A percentile compares a stretch with the other conserved stretches of the same genome.
Conservation (phyloP, 2,797 vertebrate genomes). For the Pagetopsis macropterus region DNA sequence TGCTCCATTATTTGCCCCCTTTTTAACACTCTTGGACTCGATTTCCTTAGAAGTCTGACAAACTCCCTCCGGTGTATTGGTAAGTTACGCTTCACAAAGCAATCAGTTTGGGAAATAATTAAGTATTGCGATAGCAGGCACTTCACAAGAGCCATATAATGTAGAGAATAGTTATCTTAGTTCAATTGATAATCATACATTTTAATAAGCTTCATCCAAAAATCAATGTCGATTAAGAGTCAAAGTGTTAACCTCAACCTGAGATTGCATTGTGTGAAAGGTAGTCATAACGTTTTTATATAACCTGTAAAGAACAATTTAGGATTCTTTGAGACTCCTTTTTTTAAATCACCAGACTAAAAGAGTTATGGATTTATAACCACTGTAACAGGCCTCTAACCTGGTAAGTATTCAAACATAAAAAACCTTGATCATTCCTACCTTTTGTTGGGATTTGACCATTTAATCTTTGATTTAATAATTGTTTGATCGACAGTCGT, state of each 20-base stretch:
- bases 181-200: conserved; percentile 17
- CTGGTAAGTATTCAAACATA: not conserved
- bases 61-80: conserved; percentile 27
- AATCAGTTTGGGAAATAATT: conserved; percentile 42
- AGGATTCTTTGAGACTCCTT: not conserved
- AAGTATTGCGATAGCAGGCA: conserved; percentile 1
- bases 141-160: conserved; percentile 16
- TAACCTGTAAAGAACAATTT: not conserved
- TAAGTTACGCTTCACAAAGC: conserved; percentile 31
- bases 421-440: not conserved
- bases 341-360: not conserved
- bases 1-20: conserved; percentile 36
- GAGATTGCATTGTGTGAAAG: not conserved
- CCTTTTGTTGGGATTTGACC: not conserved
- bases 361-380: not conserved
- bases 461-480: not conserved
- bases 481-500: not conserved
- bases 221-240: conserved; percentile 1
- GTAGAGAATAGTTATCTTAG: conserved; percentile 24
- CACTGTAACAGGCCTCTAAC: not conserved
- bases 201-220: conserved; percentile 6
- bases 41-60: conserved; percentile 37
- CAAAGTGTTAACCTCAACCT: not conserved
- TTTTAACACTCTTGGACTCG: conserved; percentile 35
- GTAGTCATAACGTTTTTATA: not conserved